Conservation (phyloP, 1,140 invertebrate species). For the Anastrepha ludens region DNA sequence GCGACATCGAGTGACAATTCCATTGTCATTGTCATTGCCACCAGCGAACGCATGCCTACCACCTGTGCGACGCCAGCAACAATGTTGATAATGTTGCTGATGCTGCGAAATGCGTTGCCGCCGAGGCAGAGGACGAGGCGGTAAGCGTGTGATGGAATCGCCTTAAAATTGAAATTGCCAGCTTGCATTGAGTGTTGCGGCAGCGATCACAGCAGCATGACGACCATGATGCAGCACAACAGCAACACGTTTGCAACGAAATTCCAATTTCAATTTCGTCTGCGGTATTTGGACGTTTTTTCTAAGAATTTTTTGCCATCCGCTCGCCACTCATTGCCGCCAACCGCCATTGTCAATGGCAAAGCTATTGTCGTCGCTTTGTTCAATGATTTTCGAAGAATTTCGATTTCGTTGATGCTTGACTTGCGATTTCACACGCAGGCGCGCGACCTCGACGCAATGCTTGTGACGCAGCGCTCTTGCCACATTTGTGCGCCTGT, state of each 20-base stretch:
- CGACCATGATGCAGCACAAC: not conserved
- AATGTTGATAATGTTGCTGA: not conserved
- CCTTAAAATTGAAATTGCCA: too few relatives aligned
- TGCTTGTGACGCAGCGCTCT: not conserved
- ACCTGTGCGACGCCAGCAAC: slow-evolving; percentile 43
- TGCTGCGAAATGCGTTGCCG: not conserved
- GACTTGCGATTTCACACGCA: slow-evolving; percentile 51
- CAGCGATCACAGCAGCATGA: not conserved
- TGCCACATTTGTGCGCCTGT: not conserved
- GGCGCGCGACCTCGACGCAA: slow-evolving; percentile 12
- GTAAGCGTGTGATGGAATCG: not conserved
- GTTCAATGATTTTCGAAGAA: slow-evolving; percentile 30
- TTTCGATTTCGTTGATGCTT: slow-evolving; percentile 50
- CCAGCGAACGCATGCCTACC: slow-evolving; percentile 26
- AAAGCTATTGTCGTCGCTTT: not conserved
- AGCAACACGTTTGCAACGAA: not conserved
- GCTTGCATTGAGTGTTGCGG: not conserved
- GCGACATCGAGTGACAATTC: slow-evolving; percentile 40
- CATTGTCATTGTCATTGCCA: slow-evolving; percentile 46
- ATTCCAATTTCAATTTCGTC: slow-evolving; percentile 51
- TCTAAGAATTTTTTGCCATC: not conserved
- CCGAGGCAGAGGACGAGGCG: not conserved
- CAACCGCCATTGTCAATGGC: not conserved
- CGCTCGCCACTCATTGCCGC: not conserved
- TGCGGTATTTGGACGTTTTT: slow-evolving; percentile 27